Percentiles rank a stretch among this genome's conserved stretches.
Conservation (phyloP, 92 coral and sea anemone species). For the Metridium senile region DNA sequence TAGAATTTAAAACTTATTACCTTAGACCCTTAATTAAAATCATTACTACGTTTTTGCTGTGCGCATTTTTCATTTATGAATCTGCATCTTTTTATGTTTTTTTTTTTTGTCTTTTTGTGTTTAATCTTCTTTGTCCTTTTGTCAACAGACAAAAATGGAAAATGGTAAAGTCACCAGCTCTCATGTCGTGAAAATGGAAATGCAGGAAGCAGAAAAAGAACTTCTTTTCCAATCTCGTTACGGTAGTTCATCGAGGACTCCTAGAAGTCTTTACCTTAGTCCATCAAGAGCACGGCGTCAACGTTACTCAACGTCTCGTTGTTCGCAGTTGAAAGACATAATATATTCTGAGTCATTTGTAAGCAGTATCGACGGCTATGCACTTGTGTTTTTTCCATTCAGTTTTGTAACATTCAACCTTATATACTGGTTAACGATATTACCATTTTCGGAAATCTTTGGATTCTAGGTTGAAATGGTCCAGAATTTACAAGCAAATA, state of each 20-base stretch:
- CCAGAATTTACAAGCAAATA: too few relatives aligned
- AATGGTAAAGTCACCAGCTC: slow-evolving; percentile 28
- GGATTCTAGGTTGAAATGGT: slow-evolving; percentile 8
- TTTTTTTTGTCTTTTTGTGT: too few relatives aligned
- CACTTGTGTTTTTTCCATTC: slow-evolving; percentile 74
- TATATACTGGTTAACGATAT: slow-evolving; percentile 69
- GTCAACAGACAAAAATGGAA: slow-evolving; percentile 2
- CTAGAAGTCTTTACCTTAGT: not conserved
- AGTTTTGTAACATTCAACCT: slow-evolving; percentile 73
- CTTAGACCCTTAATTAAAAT: too few relatives aligned
- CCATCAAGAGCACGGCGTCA: not conserved
- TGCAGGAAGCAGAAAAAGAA: slow-evolving; percentile 23
- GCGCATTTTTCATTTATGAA: not conserved
- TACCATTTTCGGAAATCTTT: slow-evolving; percentile 17
- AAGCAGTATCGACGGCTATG: slow-evolving; percentile 71
- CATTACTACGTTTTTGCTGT: too few relatives aligned
- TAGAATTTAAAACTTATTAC: too few relatives aligned
- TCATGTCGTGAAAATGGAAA: slow-evolving; percentile 55
- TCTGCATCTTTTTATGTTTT: not conserved
- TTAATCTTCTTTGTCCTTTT: not conserved
- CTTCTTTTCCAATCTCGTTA: not conserved
- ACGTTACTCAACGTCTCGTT: not conserved
- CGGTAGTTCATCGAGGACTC: not conserved
- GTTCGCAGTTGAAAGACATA: slow-evolving; percentile 27
- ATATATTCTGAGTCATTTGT: slow-evolving; percentile 66